These are phyloP conservation scores for Heliconius charithonia DNA, from an alignment of 2,888 invertebrate species.

Conservation along the genomic window DNA sequence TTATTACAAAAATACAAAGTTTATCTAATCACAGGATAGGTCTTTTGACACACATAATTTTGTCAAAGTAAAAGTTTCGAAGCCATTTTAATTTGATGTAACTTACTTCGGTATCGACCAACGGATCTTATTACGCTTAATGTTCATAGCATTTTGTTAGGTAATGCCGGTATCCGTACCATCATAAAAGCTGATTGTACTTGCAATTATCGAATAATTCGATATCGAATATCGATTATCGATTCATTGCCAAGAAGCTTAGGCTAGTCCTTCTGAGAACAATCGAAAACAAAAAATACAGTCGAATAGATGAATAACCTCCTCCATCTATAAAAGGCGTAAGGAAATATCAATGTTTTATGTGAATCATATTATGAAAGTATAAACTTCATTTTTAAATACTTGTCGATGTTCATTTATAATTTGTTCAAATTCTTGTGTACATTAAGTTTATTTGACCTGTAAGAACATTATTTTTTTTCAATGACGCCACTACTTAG, in stretches of 20 bases:
- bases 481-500: too few species aligned
- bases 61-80: slow-evolving; percentile 11
- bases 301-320: background rate
- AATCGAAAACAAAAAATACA: background rate
- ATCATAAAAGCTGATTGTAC: slow-evolving; percentile 7
- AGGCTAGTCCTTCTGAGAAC: slow-evolving; percentile 1
- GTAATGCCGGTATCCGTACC: slow-evolving; percentile 18
- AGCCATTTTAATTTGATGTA: slow-evolving; percentile 9
- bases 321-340: too few species aligned
- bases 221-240: too few species aligned
- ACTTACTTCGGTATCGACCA: slow-evolving; percentile 2
- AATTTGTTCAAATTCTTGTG: too few species aligned
- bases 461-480: too few species aligned
- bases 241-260: background rate
- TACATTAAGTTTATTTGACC: too few species aligned
- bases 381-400: too few species aligned
- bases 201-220: slow-evolving; percentile 17
- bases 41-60: background rate
- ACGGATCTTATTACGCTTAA: slow-evolving; percentile 10
- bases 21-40: too few species aligned
- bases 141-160: slow-evolving; percentile 8
- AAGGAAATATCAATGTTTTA: too few species aligned
- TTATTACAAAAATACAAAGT: too few species aligned
- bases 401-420: too few species aligned
- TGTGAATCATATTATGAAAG: too few species aligned